A percentile compares a stretch with the other conserved stretches of the same genome.
These are phyloP conservation scores for Pseudorectes ferrugineus DNA, from an alignment of 2,113 vertebrate genomes.

Conservation along the genomic window DNA sequence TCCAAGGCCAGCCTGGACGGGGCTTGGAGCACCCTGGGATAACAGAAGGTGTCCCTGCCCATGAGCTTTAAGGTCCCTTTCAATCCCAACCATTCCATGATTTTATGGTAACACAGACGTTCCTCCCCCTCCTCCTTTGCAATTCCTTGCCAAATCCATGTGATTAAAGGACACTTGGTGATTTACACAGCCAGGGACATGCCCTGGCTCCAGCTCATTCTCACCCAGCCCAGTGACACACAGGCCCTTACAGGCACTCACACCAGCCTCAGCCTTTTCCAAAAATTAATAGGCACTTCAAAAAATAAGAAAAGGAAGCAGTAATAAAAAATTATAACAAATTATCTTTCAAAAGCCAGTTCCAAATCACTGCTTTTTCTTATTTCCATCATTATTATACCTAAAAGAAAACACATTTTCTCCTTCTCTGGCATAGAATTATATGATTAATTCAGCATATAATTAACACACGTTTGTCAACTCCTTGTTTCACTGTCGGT, in stretches of 20 bases:
- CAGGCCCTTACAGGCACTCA: neutral
- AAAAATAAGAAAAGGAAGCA: neutral
- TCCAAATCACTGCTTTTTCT: neutral
- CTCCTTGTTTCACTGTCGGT: neutral
- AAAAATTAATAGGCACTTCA: neutral
- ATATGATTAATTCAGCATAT: neutral
- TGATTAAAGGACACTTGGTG: neutral
- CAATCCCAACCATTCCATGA: neutral
- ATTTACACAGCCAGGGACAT: neutral
- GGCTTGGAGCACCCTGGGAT: neutral
- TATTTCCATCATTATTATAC: neutral
- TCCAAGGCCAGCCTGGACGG: rapidly evolving
- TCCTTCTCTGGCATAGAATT: neutral
- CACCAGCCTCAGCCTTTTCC: neutral
- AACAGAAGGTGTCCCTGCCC: neutral
- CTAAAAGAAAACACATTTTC: neutral
- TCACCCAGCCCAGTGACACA: neutral
- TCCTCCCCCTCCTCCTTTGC: neutral
- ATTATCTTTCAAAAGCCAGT: neutral
- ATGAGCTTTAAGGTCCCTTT: neutral
- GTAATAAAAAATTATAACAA: neutral
- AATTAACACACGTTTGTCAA: neutral
- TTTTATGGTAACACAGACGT: rapidly evolving
- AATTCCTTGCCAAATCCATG: neutral
- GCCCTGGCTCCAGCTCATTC: neutral